Evolutionary conservation across 2,888 invertebrate species (phyloP), one percentile per base, ranked within the genome.

Genomic region (Achlya flavicornis): DNA sequence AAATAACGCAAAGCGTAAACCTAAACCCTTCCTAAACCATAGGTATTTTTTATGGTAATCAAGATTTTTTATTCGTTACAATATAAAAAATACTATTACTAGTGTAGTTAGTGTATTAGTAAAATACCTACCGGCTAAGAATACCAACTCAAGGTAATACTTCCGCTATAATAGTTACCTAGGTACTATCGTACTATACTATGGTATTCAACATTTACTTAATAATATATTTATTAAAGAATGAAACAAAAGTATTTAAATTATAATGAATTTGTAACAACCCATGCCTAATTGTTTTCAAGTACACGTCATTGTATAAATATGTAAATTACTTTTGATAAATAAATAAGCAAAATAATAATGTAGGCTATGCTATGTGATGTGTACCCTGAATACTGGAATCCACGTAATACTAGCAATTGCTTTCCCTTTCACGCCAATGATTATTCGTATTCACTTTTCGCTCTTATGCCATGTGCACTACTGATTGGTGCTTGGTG

Each of bases 401-500:
- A 46, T 76, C 73, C 83, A 84, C 84, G 83, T 84, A 77, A 67
- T 48, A 72, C 60, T 61, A 60, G 32, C 43, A 53, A 63, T 41
- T n/a, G 61, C 70, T 72, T 32, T 84, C 77, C 77, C 79, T 72
- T 70, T 87, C 72, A 61, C 12, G 65, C 71, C 16, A 64, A 63
- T 3, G 0, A 4, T 10, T 41, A 48, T 58, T 41, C 41, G 48
- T 87, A 86, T 81, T 64, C 73, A 33, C 69, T 41, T 90, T 85
- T 81, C 87, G 70, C 65, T 89, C 84, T 83, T 68, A 83, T 90
- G 88, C 78, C 86, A 85, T 92, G 93, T 92, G 85, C 79, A 75
- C 62, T 70, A 66, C 70, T 78, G 85, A 91, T 90, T 89, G 91
- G 92, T 73, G 74, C 74, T 70, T 69, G 66, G 70, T n/a, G 33